Conservation (phyloP, 2,797 vertebrate genomes). For the Danio albolineatus region DNA sequence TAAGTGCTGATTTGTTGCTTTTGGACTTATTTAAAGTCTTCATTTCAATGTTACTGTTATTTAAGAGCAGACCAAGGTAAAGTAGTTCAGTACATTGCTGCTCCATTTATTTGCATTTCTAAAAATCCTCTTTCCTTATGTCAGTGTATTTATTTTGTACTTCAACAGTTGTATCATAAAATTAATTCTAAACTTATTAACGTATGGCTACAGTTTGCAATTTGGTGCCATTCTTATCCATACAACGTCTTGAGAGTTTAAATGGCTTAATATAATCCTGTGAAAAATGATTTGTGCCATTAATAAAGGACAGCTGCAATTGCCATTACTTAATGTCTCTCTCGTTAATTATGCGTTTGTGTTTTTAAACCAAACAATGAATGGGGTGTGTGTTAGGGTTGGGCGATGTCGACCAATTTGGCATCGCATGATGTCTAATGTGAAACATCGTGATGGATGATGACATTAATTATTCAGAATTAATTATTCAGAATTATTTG, state of each 20-base stretch:
- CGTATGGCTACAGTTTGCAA: slow-evolving; percentile 58
- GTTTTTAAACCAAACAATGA: not conserved
- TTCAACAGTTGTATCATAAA: slow-evolving; percentile 62
- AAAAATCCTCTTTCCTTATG: slow-evolving; percentile 65
- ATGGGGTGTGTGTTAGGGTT: too few relatives aligned
- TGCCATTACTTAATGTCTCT: slow-evolving; percentile 62
- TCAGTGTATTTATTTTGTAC: slow-evolving; percentile 75
- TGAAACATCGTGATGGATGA: too few relatives aligned
- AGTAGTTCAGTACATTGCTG: slow-evolving; percentile 50
- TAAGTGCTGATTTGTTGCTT: slow-evolving; percentile 6
- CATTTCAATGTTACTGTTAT: slow-evolving; percentile 18
- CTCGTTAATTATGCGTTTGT: slow-evolving; percentile 60
- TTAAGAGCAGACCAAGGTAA: slow-evolving; percentile 32
- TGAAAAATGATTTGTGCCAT: slow-evolving; percentile 74
- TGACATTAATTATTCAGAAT: too few relatives aligned
- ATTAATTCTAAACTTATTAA: slow-evolving; percentile 54
- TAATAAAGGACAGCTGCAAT: slow-evolving; percentile 77
- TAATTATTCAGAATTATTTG: too few relatives aligned
- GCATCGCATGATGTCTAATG: too few relatives aligned
- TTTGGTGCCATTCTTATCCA: slow-evolving; percentile 62
- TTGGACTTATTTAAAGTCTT: slow-evolving; percentile 9
- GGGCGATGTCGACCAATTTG: too few relatives aligned
- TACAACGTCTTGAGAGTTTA: slow-evolving; percentile 59
- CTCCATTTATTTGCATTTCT: slow-evolving; percentile 54
- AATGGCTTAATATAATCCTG: slow-evolving; percentile 68